Evolutionary conservation across 2,888 invertebrate species (phyloP).

Genomic region (Sisyra terminalis): DNA sequence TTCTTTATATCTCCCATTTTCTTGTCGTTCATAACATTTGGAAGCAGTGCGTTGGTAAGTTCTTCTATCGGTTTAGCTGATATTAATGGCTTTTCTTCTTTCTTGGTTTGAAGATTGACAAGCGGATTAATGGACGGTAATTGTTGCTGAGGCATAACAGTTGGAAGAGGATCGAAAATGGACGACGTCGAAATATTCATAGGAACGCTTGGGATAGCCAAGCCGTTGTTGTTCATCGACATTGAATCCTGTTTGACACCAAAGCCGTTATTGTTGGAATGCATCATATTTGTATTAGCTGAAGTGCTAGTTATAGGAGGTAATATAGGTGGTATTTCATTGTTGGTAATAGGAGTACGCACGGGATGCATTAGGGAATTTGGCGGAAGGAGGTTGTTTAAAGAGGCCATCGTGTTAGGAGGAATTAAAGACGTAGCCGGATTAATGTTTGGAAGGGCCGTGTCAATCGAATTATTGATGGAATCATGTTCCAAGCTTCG

Average conservation of each 20-base stretch:
- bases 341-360: constrained; percentile 15
- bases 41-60: constrained; percentile 34
- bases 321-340: constrained; percentile 16
- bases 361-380: constrained; percentile 17
- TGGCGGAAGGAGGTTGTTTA: constrained; percentile 12
- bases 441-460: constrained; percentile 26
- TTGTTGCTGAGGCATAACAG: constrained; percentile 21
- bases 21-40: constrained; percentile 27
- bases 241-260: constrained; percentile 29
- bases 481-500: constrained; percentile 49
- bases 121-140: constrained; percentile 24
- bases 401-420: constrained; percentile 16
- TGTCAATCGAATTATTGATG: constrained; percentile 32
- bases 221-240: constrained; percentile 30
- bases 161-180: constrained; percentile 45
- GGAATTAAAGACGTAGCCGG: constrained; percentile 17
- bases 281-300: constrained; percentile 19
- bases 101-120: constrained; percentile 22
- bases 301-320: constrained; percentile 11
- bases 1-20: constrained; percentile 43
- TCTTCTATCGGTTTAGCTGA: constrained; percentile 52
- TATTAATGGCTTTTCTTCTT: constrained; percentile 40
- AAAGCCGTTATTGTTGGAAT: constrained; percentile 27
- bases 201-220: constrained; percentile 29
- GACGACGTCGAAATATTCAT: constrained; percentile 39